Evolutionary conservation across 1,140 invertebrate genomes (phyloP).

Genomic region (Diplogasteroides magnus): DNA sequence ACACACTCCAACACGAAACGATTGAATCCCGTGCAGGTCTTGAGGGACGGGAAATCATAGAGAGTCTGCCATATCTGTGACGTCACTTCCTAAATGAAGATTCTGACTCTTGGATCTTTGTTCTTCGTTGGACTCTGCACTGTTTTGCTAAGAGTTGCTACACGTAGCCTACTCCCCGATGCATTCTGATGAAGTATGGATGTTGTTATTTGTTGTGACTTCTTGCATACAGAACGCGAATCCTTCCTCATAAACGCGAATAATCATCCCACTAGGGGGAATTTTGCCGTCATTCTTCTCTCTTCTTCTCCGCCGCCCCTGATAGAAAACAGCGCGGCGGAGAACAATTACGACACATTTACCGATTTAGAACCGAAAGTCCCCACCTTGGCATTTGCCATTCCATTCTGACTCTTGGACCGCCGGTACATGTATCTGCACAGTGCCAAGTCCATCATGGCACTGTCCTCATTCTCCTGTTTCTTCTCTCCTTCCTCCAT

Average conservation of each 20-base stretch:
- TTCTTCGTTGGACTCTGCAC: neutral
- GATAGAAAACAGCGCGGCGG: neutral
- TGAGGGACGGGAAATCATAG: conserved; percentile 71
- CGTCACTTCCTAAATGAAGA: conserved; percentile 65
- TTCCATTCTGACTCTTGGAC: conserved; percentile 30
- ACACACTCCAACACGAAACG: conserved; percentile 67
- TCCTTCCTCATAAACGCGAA: neutral
- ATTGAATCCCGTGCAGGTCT: conserved; percentile 63
- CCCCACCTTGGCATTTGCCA: conserved; percentile 32
- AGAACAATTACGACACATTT: neutral
- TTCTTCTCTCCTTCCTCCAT: conserved; percentile 1
- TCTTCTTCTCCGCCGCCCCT: neutral
- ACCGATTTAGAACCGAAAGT: too few relatives aligned
- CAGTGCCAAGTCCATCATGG: conserved; percentile 27
- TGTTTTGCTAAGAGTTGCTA: too few relatives aligned
- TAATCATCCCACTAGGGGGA: neutral
- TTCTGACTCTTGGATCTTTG: neutral
- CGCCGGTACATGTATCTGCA: conserved; percentile 31
- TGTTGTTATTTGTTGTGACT: neutral
- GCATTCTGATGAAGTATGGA: neutral
- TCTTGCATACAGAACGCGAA: neutral
- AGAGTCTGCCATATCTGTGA: conserved; percentile 67
- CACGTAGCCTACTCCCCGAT: neutral
- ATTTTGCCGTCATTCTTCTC: neutral
- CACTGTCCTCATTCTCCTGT: conserved; percentile 14